These are phyloP conservation scores for Minunthozetes semirufus DNA, from an alignment of 2,888 invertebrate species.

Conservation along the genomic window DNA sequence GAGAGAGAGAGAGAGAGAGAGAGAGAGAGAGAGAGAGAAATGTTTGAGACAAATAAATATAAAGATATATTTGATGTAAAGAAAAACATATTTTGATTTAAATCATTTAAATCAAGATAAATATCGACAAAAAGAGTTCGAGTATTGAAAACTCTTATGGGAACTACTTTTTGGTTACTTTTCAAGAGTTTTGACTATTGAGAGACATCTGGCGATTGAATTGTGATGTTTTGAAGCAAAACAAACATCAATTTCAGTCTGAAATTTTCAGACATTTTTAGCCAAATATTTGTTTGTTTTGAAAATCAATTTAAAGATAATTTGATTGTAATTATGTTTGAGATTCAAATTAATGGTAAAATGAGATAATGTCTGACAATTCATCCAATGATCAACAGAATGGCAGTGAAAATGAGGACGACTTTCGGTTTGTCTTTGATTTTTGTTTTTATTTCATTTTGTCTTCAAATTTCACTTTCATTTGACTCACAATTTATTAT, in stretches of 20 bases:
- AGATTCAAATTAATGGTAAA: not conserved
- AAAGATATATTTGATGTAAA: no score
- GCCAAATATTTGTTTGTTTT: not conserved
- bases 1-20: no score
- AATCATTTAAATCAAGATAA: no score
- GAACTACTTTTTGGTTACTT: not conserved
- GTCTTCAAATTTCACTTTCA: not conserved
- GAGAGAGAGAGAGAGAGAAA: no score
- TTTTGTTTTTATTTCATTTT: not conserved
- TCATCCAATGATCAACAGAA: not conserved
- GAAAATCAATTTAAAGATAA: not conserved
- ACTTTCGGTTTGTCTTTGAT: not conserved
- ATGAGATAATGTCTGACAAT: not conserved
- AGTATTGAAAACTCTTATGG: no score
- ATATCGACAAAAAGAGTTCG: no score
- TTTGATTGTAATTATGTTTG: not conserved
- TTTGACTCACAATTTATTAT: not conserved
- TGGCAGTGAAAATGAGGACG: not conserved
- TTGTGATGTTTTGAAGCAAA: not conserved
- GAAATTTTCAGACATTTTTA: not conserved
- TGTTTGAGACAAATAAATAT: no score
- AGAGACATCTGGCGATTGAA: not conserved
- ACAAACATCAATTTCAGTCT: conserved; percentile 6
- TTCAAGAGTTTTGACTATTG: not conserved
- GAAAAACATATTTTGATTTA: no score